Base-by-base conservation (phyloP, 2,888 invertebrate genomes). In the Masnerella sp. region DNA sequence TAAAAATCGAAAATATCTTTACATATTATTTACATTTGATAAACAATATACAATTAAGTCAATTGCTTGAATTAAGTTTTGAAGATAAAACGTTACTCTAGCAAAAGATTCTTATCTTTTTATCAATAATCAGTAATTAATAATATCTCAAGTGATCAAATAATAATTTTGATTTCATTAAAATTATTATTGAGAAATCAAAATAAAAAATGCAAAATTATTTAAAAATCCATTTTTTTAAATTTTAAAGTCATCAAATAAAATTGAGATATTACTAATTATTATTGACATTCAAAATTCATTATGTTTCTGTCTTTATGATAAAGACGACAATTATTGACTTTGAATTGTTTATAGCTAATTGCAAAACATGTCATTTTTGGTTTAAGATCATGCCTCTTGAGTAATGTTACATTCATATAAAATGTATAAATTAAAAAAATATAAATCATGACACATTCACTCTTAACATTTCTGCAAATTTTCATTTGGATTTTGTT, bases 351-450 rank as follows among this genome's bases (percentile, higher is more conserved):
- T 34, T 34, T 34, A n/a, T n/a, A n/a, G n/a, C n/a, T 34, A 11
- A 9, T 34, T 5, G 18, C 3, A 49, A 32, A 51, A 14, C 34
- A n/a, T 18, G 25, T 25, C 25, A 25, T 4, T 28, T n/a, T n/a
- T n/a, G 25, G 28, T 1, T 25, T 52, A 38, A 52, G 52, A 52
- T 28, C 51, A 51, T 32, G 22, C 14, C 14, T 36, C 14, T 32
- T 17, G 9, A 2, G 0, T 32, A 49, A 32, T 18, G 18, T 5
- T 17, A 32, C 30, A 51, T 51, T 22, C 22, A 34, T 25, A 14
- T 59, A 47, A 28, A 59, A 62, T 38, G n/a, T n/a, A n/a, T n/a
- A n/a, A n/a, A n/a, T 42, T 47, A 42, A 32, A 51, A 62, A 51
- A 42, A 62, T 62, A 42, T 42, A 51, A 62, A 47, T 14, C 17